Percentiles rank a stretch among this genome's conserved stretches.
Evolutionary conservation across 2,888 invertebrate species (phyloP).

Genomic region (Salpingus planirostris): DNA sequence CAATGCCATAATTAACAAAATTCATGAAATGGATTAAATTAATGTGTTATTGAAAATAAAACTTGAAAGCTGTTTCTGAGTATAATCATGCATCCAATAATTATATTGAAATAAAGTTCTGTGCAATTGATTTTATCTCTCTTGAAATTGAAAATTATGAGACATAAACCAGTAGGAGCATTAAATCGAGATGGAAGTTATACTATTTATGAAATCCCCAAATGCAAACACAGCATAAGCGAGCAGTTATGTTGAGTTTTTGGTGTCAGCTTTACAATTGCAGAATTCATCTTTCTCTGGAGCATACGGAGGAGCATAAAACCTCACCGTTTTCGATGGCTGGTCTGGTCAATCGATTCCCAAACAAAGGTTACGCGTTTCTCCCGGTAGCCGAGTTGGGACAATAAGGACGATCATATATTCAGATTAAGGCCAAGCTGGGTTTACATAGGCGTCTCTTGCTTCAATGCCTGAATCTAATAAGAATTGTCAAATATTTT

Average conservation of each 20-base stretch:
- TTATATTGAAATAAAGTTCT: constrained; percentile 32
- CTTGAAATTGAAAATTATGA: constrained; percentile 35
- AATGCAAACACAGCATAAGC: constrained; percentile 36
- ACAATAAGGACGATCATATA: constrained; percentile 40
- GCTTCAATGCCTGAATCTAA: constrained; percentile 33
- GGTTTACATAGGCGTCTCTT: constrained; percentile 35
- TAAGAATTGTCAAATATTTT: constrained; percentile 41
- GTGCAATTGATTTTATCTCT: constrained; percentile 34
- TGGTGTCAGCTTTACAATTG: constrained; percentile 12
- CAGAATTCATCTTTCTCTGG: constrained; percentile 1
- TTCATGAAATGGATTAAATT: no score
- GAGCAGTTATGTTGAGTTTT: constrained; percentile 31
- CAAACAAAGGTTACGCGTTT: constrained; percentile 23
- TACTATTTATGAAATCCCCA: constrained; percentile 31
- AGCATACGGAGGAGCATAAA: no score
- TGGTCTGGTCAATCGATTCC: constrained; percentile 4
- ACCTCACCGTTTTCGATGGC: neutral
- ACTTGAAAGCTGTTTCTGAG: constrained; percentile 17
- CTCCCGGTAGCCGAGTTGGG: constrained; percentile 29
- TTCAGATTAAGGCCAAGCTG: constrained; percentile 39
- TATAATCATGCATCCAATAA: constrained; percentile 24
- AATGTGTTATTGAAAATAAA: constrained; percentile 24
- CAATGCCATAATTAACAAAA: no score
- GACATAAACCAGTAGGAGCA: constrained; percentile 33
- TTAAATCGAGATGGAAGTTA: constrained; percentile 26